Base-by-base conservation (phyloP, 92 coral and sea anemone species). In the Zoanthus sociatus region DNA sequence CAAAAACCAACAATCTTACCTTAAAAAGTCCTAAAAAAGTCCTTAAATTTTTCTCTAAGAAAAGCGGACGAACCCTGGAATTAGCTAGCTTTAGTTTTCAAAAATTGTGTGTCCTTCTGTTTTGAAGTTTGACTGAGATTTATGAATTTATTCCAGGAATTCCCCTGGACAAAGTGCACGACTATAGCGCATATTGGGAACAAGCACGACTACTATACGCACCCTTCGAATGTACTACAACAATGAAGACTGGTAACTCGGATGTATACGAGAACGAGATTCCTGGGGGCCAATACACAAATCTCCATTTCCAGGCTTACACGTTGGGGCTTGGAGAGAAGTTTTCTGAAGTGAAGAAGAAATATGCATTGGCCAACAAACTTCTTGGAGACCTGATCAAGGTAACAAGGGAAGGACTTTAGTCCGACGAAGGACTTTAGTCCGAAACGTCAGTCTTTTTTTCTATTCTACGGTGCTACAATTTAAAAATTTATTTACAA, bases 141-240 rank as follows among this genome's bases (percentile, higher is more conserved):
- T 58, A 18, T 26, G 15, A 20, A 45, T 16, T 50, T 15, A 55
- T 63, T 56, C 3, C 6, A 97, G 99, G 99, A 30, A 92, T 97
- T 72, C 91, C 92, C 1, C 78, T 95, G 20, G 92, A 95, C 47
- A 89, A 91, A 12, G 98, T 97, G 21, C 94, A 95, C 71, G 98
- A 97, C 60, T 97, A 97, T 96, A 97, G 99, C 82, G 95, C 95
- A 30, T 97, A 97, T 93, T 97, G 99, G 99, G 99, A 97, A 76
- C 99, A 93, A 84, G 87, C 99, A 1, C 91, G 99, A 9, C 87
- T 89, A 50, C 76, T 97, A 64, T 97, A 97, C 90, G 98, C 99
- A 10, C 99, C 99, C 2, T 97, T 97, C 32, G 98, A 97, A 64
- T 89, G 99, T 91, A 97, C 99, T 1, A 97, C 96, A 58, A 97